Evolutionary conservation across 2,797 vertebrate species (phyloP).

Genomic region (Oreonectes daqikongensis): DNA sequence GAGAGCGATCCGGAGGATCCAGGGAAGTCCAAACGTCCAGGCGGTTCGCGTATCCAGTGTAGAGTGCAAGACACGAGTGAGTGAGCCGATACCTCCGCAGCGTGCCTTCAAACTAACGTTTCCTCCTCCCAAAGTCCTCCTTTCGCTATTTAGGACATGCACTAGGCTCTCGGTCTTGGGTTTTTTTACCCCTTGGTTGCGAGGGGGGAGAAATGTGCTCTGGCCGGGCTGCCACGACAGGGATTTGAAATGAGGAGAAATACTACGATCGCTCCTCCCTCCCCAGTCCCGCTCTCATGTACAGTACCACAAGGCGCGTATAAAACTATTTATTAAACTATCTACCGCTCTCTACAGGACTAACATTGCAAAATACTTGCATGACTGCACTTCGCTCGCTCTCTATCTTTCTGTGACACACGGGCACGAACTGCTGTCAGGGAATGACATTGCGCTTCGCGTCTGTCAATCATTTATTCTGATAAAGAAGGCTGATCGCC

Average conservation of each 20-base stretch:
- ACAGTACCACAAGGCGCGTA: slow-evolving; percentile 65
- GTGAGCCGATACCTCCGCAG: slow-evolving; percentile 52
- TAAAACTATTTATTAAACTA: slow-evolving; percentile 66
- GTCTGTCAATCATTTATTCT: neutral
- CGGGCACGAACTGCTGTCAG: neutral
- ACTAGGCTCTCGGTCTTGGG: slow-evolving; percentile 27
- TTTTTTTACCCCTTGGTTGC: slow-evolving; percentile 53
- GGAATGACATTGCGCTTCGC: neutral
- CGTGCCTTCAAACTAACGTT: slow-evolving; percentile 57
- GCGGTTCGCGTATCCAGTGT: slow-evolving; percentile 63
- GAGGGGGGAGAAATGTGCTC: slow-evolving; percentile 54
- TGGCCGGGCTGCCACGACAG: slow-evolving; percentile 69
- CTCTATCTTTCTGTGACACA: neutral
- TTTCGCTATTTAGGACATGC: slow-evolving; percentile 42
- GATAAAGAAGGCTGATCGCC: neutral
- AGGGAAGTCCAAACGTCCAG: slow-evolving; percentile 64
- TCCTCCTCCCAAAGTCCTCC: slow-evolving; percentile 35
- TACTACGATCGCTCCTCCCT: slow-evolving; percentile 79
- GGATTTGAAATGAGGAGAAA: slow-evolving; percentile 71
- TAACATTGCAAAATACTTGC: slow-evolving; percentile 67
- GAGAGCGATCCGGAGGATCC: slow-evolving; percentile 42
- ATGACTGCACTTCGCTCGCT: neutral
- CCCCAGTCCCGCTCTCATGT: slow-evolving; percentile 61
- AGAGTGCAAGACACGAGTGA: slow-evolving; percentile 60
- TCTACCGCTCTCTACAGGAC: slow-evolving; percentile 82